phyloP scores from a whole-genome alignment of 2,113 vertebrate genomes.

The Acrocephalus arundinaceus region DNA sequence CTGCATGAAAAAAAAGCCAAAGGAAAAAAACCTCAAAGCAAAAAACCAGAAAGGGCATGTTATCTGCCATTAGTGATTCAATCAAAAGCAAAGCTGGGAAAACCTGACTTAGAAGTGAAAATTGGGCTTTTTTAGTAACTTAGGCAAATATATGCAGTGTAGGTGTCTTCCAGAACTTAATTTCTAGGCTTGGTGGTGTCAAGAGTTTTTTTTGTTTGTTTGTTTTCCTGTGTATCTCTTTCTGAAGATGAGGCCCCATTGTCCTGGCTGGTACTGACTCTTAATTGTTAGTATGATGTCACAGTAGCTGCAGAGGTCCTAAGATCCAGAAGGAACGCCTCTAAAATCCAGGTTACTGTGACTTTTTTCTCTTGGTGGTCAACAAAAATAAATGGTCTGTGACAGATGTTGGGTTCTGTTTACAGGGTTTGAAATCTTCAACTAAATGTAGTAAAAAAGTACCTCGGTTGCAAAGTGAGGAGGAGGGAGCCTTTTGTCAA shows the following conservation, averaged over 20 bases:
- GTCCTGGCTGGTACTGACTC: not conserved
- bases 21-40: not conserved
- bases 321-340: not conserved
- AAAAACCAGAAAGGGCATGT: not conserved
- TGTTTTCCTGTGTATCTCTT: not conserved
- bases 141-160: not conserved
- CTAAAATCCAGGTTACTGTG: not conserved
- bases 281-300: not conserved
- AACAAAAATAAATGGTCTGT: not conserved
- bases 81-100: not conserved
- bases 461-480: not conserved
- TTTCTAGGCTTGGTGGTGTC: not conserved
- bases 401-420: not conserved
- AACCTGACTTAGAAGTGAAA: not conserved
- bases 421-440: not conserved
- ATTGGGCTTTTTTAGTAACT: not conserved
- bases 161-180: not conserved
- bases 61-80: not conserved
- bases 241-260: not conserved
- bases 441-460: not conserved
- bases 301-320: not conserved
- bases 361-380: not conserved
- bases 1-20: not conserved
- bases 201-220: not conserved
- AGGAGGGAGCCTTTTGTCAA: not conserved